These are phyloP conservation scores for Zaprionus gabonicus DNA, from an alignment of 1,140 invertebrate species.

Conservation along the genomic window DNA sequence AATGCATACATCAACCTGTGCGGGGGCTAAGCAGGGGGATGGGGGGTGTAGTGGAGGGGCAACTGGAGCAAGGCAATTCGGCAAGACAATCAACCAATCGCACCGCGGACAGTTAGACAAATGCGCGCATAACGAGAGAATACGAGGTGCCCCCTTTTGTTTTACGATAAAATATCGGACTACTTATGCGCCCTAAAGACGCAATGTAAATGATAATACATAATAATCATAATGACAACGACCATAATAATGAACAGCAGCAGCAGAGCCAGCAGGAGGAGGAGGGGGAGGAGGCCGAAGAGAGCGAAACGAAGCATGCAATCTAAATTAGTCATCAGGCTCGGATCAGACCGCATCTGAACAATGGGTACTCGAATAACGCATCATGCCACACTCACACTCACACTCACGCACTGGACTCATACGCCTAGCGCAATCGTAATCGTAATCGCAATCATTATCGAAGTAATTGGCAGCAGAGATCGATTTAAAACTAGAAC, in stretches of 20 bases:
- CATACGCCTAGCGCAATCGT: slow-evolving; percentile 5
- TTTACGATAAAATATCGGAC: slow-evolving; percentile 63
- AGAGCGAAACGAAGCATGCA: slow-evolving; percentile 37
- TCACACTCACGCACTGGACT: background rate
- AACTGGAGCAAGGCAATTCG: background rate
- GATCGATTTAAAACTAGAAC: slow-evolving; percentile 22
- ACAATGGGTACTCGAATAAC: slow-evolving; percentile 34
- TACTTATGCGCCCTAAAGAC: slow-evolving; percentile 57
- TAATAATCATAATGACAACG: slow-evolving; percentile 34
- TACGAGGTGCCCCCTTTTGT: slow-evolving; percentile 34
- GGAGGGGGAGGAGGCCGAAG: background rate
- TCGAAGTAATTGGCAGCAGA: slow-evolving; percentile 26
- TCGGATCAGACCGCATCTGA: slow-evolving; percentile 24
- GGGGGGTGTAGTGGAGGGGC: background rate
- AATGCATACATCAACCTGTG: background rate
- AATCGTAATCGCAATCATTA: slow-evolving; percentile 23
- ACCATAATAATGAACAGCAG: slow-evolving; percentile 18
- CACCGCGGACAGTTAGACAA: slow-evolving; percentile 8
- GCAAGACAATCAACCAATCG: slow-evolving; percentile 6
- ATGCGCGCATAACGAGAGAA: slow-evolving; percentile 40
- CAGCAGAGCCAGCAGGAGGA: background rate
- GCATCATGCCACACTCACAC: slow-evolving; percentile 5
- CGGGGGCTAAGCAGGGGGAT: too few relatives aligned
- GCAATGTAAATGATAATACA: slow-evolving; percentile 62
- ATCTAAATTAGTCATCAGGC: slow-evolving; percentile 43